These are phyloP conservation scores for Pseudolycoriella hygida DNA, from an alignment of 2,888 invertebrate species.

Conservation along the genomic window DNA sequence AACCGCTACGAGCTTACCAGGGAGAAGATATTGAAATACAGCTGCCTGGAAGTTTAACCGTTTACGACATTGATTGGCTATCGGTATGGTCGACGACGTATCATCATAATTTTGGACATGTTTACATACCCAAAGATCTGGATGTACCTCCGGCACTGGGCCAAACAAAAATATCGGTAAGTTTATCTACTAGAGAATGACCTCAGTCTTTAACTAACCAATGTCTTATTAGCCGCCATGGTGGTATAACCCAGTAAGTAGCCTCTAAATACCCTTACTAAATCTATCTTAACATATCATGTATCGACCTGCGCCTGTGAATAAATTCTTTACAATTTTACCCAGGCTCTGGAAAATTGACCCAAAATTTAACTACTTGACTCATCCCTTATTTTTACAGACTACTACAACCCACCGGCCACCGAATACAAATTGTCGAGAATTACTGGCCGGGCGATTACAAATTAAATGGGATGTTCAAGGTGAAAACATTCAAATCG, in stretches of 20 bases:
- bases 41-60: constrained; percentile 65
- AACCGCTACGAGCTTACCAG: constrained; percentile 68
- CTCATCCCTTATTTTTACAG: constrained; percentile 36
- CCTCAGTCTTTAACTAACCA: constrained; percentile 7
- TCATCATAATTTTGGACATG: constrained; percentile 80
- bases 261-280: constrained; percentile 6
- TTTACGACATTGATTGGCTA: constrained; percentile 83
- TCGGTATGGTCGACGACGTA: constrained; percentile 85
- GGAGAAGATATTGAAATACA: constrained; percentile 86
- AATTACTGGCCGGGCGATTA: constrained; percentile 61
- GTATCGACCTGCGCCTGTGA: too few species aligned
- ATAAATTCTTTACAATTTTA: too few species aligned
- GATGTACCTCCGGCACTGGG: constrained; percentile 82
- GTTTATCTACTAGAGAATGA: constrained; percentile 17
- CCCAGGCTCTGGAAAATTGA: too few species aligned
- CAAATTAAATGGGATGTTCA: constrained; percentile 78
- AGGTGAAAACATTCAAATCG: constrained; percentile 57
- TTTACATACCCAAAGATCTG: constrained; percentile 67
- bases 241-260: constrained; percentile 89
- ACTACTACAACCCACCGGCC: constrained; percentile 60
- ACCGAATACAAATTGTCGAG: constrained; percentile 60
- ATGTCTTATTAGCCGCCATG: constrained; percentile 51
- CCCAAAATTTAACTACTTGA: too few species aligned
- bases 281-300: too few species aligned
- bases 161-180: constrained; percentile 79